Percentiles rank a stretch among this genome's conserved stretches.
phyloP scores from a whole-genome alignment of 2,888 invertebrate species.

The Atrina japonica region DNA sequence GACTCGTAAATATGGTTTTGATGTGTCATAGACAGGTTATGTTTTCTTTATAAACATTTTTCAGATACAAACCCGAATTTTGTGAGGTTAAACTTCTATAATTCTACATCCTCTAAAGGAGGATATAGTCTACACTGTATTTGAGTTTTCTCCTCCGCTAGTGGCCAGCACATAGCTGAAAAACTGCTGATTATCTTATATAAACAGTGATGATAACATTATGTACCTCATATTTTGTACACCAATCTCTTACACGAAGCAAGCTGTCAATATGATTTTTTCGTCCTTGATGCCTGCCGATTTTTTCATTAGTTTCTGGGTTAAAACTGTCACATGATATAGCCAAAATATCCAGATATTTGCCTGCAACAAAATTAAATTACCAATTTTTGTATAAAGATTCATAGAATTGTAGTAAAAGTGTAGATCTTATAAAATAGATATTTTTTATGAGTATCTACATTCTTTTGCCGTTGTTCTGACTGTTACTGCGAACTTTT shows the following conservation, averaged over 20 bases:
- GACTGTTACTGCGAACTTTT: background rate
- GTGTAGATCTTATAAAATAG: background rate
- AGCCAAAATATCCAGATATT: conserved; percentile 82
- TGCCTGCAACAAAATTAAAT: conserved; percentile 47
- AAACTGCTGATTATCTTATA: too few relatives aligned
- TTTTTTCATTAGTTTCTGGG: conserved; percentile 81
- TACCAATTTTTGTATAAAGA: background rate
- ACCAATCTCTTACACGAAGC: conserved; percentile 81
- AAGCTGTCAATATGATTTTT: conserved; percentile 80
- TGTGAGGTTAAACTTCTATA: too few relatives aligned
- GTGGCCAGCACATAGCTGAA: too few relatives aligned
- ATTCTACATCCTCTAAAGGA: too few relatives aligned
- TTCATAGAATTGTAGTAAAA: too few relatives aligned
- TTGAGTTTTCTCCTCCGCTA: too few relatives aligned
- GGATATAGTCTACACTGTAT: too few relatives aligned
- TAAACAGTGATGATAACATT: too few relatives aligned
- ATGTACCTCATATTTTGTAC: conserved; percentile 79
- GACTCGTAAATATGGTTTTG: too few relatives aligned
- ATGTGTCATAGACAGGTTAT: too few relatives aligned
- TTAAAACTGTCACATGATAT: conserved; percentile 83
- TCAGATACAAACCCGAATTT: too few relatives aligned
- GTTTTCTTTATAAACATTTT: too few relatives aligned
- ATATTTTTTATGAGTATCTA: background rate
- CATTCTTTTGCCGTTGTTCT: background rate
- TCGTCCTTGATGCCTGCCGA: conserved; percentile 81